phyloP scores from a whole-genome alignment of 2,113 vertebrate genomes.

The Tachysurus fulvidraco region DNA sequence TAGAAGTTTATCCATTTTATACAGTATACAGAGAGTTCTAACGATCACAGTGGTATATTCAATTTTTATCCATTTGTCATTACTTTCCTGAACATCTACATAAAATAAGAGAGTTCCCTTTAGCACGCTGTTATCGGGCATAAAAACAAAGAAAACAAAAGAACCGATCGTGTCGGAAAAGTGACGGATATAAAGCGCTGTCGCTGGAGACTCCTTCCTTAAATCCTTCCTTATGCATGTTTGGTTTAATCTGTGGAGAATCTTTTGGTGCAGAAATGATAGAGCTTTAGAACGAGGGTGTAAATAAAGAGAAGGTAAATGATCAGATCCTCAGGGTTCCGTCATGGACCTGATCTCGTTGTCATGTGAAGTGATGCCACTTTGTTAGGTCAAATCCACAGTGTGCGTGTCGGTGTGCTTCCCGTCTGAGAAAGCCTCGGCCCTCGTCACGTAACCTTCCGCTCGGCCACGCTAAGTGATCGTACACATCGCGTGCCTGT shows the following conservation, averaged over 20 bases:
- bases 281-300: background rate
- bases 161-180: too few species aligned
- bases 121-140: background rate
- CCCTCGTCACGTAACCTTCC: slow-evolving; percentile 29
- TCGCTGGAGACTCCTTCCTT: background rate
- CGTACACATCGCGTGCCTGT: slow-evolving; percentile 46
- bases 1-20: background rate
- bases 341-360: background rate
- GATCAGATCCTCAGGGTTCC: background rate
- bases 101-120: background rate
- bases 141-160: too few species aligned
- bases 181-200: background rate
- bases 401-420: background rate
- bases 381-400: background rate
- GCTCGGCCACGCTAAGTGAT: slow-evolving; percentile 36
- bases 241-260: background rate
- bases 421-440: slow-evolving; percentile 3
- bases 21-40: background rate
- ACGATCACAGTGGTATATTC: background rate
- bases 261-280: background rate
- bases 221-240: background rate
- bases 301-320: background rate
- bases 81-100: background rate
- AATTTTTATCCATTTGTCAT: background rate
- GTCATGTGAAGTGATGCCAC: background rate